A percentile compares a stretch with the other conserved stretches of the same genome.
These are phyloP conservation scores for Octopus bimaculoides DNA, from an alignment of 1,140 invertebrate genomes.

Conservation along the genomic window DNA sequence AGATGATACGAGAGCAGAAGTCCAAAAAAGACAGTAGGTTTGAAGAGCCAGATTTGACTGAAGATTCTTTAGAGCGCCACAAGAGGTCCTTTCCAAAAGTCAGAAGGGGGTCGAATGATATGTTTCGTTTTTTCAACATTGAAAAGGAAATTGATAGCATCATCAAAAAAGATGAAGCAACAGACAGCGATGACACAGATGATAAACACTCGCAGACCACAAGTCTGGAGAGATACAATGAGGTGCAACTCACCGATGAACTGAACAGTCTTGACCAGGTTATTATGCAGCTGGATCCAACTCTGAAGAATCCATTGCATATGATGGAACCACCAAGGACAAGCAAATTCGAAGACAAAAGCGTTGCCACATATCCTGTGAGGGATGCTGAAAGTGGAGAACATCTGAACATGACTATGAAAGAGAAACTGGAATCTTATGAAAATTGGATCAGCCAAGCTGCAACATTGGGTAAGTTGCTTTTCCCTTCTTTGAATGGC, in stretches of 20 bases:
- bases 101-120: constrained; percentile 34
- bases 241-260: constrained; percentile 40
- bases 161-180: constrained; percentile 34
- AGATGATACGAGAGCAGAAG: constrained; percentile 44
- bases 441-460: constrained; percentile 3
- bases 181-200: constrained; percentile 37
- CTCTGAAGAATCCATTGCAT: constrained; percentile 37
- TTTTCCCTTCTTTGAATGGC: constrained; percentile 9
- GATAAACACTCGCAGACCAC: constrained; percentile 40
- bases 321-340: background rate
- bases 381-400: constrained; percentile 19
- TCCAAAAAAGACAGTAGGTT: constrained; percentile 39
- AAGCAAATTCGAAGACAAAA: constrained; percentile 12
- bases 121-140: constrained; percentile 43
- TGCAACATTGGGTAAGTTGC: constrained; percentile 1
- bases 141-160: constrained; percentile 43
- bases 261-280: constrained; percentile 47
- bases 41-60: constrained; percentile 41
- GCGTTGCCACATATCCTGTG: constrained; percentile 17
- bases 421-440: background rate
- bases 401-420: background rate
- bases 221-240: constrained; percentile 40
- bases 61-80: constrained; percentile 44
- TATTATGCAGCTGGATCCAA: constrained; percentile 29
- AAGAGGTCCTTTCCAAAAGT: constrained; percentile 43